These are phyloP conservation scores for Chloroceryle aenea DNA, from an alignment of 2,113 vertebrate species.

Conservation along the genomic window DNA sequence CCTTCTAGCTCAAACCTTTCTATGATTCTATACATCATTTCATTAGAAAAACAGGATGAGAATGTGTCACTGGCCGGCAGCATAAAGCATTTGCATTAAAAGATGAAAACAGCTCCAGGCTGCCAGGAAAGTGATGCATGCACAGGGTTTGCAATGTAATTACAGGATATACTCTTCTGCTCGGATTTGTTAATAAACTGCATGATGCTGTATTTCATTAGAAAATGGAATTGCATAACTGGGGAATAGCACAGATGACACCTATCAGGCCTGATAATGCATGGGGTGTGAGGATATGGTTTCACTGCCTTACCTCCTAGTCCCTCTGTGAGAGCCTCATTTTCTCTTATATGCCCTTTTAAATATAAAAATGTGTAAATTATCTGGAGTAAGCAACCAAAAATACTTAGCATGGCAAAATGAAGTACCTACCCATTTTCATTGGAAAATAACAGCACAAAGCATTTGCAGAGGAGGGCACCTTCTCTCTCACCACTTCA, in stretches of 20 bases:
- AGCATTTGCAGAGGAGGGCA: background rate
- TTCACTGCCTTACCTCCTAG: background rate
- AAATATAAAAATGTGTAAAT: background rate
- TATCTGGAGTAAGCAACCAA: background rate
- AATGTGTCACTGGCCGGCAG: background rate
- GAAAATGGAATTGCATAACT: background rate
- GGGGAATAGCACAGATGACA: background rate
- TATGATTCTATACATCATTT: background rate
- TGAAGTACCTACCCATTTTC: background rate
- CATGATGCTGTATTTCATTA: background rate
- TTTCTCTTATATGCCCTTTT: background rate
- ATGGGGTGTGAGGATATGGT: fast-evolving
- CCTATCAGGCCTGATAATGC: background rate
- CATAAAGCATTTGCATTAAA: conserved; percentile 5
- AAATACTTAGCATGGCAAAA: background rate
- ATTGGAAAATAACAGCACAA: background rate
- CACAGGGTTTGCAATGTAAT: background rate
- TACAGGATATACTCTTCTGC: background rate
- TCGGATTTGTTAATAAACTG: background rate
- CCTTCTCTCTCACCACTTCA: background rate
- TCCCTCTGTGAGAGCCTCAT: fast-evolving
- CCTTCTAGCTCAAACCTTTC: too few relatives aligned
- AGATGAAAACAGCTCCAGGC: background rate
- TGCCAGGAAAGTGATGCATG: background rate
- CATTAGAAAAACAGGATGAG: background rate